phyloP scores from a whole-genome alignment of 2,888 invertebrate species.

The Morpho achilles region DNA sequence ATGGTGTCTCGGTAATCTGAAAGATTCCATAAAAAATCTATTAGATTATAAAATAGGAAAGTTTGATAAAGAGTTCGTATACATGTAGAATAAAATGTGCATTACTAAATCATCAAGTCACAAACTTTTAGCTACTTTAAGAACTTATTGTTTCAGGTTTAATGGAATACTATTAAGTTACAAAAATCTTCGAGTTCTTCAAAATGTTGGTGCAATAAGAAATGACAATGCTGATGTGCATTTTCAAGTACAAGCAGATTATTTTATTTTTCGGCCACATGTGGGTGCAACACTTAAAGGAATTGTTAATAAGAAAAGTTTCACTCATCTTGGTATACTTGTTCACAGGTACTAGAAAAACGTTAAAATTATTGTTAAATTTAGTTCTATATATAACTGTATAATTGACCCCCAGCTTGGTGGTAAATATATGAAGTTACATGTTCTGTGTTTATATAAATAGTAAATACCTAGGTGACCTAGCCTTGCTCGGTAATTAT shows the following conservation, averaged over 20 bases:
- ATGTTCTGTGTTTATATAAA: no score
- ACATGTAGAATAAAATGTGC: no score
- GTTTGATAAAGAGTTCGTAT: constrained; percentile 80
- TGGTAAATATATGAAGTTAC: no score
- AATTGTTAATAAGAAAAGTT: constrained; percentile 82
- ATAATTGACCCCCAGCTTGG: no score
- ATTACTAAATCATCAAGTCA: no score
- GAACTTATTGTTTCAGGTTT: constrained; percentile 67
- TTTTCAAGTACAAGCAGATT: constrained; percentile 83
- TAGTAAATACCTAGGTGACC: no score
- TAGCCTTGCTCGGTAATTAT: no score
- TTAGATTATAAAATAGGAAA: constrained; percentile 79
- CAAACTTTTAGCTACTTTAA: no score
- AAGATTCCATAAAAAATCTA: constrained; percentile 78
- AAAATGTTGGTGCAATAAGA: constrained; percentile 77
- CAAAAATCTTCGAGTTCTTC: constrained; percentile 80
- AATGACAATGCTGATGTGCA: constrained; percentile 82
- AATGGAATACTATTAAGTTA: constrained; percentile 84
- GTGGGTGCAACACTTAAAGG: constrained; percentile 81
- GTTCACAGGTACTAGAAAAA: constrained; percentile 73
- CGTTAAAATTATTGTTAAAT: no score
- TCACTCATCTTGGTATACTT: constrained; percentile 83
- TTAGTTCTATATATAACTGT: no score
- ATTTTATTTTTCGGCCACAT: constrained; percentile 81
- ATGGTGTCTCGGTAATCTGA: constrained; percentile 80